Conservation (phyloP, 2,113 vertebrate genomes). For the Pelecanoides urinatrix region DNA sequence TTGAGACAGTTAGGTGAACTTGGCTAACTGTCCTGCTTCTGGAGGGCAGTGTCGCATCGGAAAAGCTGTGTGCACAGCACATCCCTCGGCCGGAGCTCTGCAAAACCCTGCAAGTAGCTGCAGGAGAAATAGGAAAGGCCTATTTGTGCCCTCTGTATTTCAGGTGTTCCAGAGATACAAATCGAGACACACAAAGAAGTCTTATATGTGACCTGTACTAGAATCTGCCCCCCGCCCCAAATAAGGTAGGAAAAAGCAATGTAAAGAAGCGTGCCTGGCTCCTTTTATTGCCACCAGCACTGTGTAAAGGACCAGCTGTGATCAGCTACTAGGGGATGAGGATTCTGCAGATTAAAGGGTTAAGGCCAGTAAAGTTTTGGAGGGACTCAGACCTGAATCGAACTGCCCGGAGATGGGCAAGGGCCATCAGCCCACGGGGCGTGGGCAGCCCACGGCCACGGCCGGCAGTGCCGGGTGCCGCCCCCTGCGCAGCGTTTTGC, state of each 20-base stretch:
- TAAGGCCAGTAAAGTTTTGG: neutral
- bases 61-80: neutral
- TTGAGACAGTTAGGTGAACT: neutral
- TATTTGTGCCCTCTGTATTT: neutral
- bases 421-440: too few relatives aligned
- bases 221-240: neutral
- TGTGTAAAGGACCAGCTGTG: rapidly evolving
- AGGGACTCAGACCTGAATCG: rapidly evolving
- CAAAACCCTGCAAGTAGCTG: neutral
- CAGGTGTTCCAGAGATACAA: neutral
- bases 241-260: neutral
- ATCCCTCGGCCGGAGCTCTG: neutral
- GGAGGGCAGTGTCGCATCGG: neutral
- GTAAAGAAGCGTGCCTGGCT: neutral
- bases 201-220: neutral
- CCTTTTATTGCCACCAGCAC: neutral
- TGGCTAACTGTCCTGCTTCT: neutral
- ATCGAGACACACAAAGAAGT: neutral
- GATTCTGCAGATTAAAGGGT: neutral
- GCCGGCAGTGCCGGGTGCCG: neutral
- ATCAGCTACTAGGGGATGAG: neutral
- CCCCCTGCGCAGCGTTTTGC: neutral
- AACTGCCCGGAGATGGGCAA: rapidly evolving
- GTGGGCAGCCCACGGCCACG: neutral
- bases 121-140: neutral